Evolutionary conservation across 2,888 invertebrate species (phyloP).

Genomic region (Oxyteleia sp.): DNA sequence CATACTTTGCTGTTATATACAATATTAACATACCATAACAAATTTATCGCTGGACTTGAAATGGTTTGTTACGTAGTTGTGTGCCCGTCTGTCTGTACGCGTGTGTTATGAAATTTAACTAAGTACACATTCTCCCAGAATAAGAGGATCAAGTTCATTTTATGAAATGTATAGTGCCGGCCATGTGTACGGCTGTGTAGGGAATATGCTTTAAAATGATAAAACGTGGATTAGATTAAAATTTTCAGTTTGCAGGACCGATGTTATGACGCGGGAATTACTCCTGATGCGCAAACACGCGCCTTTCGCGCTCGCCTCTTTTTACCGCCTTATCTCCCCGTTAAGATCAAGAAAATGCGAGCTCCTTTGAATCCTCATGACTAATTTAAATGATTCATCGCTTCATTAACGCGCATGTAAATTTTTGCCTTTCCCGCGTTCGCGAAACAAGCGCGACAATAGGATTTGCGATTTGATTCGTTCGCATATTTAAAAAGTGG

Average conservation of each 20-base stretch:
- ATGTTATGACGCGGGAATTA: slow-evolving; percentile 8
- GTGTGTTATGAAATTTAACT: slow-evolving; percentile 59
- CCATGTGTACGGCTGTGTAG: slow-evolving; percentile 17
- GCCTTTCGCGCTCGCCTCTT: slow-evolving; percentile 13
- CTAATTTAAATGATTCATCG: slow-evolving; percentile 55
- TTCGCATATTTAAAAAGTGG: slow-evolving; percentile 34
- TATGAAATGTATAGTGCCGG: slow-evolving; percentile 44
- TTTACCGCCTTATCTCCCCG: slow-evolving; percentile 21
- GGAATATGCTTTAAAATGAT: slow-evolving; percentile 51
- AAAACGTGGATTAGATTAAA: slow-evolving; percentile 56
- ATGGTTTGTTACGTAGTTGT: slow-evolving; percentile 43
- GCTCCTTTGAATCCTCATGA: slow-evolving; percentile 42
- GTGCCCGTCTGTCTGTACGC: slow-evolving; percentile 27
- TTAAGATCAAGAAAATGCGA: slow-evolving; percentile 38
- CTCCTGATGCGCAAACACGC: slow-evolving; percentile 23
- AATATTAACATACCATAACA: slow-evolving; percentile 64
- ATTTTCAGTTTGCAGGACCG: slow-evolving; percentile 36
- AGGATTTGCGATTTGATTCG: slow-evolving; percentile 41
- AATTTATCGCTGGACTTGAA: slow-evolving; percentile 60
- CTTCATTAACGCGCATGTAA: slow-evolving; percentile 55
- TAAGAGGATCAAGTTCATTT: slow-evolving; percentile 66
- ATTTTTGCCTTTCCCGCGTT: slow-evolving; percentile 45
- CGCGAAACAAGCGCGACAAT: slow-evolving; percentile 27
- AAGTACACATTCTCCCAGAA: slow-evolving; percentile 62
- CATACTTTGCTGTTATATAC: slow-evolving; percentile 46